These are phyloP conservation scores for Philereme vetulata DNA, from an alignment of 2,888 invertebrate genomes.

Conservation along the genomic window DNA sequence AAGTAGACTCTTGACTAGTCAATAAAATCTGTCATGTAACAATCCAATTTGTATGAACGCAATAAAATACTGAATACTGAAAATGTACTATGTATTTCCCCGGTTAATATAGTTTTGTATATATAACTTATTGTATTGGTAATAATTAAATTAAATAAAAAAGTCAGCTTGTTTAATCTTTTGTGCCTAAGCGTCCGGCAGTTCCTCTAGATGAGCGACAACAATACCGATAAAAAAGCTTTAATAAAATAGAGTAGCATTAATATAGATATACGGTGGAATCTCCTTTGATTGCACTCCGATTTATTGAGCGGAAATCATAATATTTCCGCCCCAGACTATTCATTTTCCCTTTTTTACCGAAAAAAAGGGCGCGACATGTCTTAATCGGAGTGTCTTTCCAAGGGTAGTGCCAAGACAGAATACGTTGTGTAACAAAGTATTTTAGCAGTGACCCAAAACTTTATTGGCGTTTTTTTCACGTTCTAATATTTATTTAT, in stretches of 20 bases:
- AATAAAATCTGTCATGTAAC: too few species aligned
- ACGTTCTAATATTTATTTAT: too few species aligned
- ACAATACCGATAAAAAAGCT: constrained; percentile 76
- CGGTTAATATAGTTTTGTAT: too few species aligned
- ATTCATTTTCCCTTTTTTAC: constrained; percentile 82
- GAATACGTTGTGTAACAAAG: neutral
- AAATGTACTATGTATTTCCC: too few species aligned
- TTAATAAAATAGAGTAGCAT: constrained; percentile 81
- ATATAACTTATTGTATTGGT: too few species aligned
- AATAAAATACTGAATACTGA: too few species aligned
- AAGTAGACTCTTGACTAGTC: too few species aligned
- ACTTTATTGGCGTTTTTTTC: too few species aligned
- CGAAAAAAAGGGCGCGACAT: constrained; percentile 81
- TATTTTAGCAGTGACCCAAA: too few species aligned
- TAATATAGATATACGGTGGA: constrained; percentile 79
- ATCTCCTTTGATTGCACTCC: constrained; percentile 82
- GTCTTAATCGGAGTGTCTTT: constrained; percentile 73
- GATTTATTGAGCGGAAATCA: constrained; percentile 84
- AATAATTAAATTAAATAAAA: neutral
- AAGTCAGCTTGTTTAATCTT: constrained; percentile 4
- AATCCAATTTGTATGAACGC: too few species aligned
- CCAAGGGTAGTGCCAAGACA: constrained; percentile 43
- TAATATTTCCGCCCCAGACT: constrained; percentile 82
- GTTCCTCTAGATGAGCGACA: constrained; percentile 70
- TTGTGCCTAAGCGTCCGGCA: constrained; percentile 47